Percentiles rank a stretch among this genome's conserved stretches.
These are phyloP conservation scores for Pangasius larnaudii DNA, from an alignment of 2,797 vertebrate genomes.

Conservation along the genomic window DNA sequence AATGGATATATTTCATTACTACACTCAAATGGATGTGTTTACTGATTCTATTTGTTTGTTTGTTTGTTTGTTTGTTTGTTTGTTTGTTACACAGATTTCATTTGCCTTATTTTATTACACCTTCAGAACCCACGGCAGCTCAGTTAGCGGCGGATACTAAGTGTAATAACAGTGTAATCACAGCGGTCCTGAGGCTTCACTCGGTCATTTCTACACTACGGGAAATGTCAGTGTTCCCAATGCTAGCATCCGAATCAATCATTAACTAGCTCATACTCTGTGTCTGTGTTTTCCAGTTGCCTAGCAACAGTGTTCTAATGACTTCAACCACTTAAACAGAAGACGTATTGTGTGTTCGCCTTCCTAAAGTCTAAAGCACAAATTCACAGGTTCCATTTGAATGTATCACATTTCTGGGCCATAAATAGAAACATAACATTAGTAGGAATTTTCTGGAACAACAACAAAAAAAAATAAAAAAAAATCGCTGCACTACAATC, in stretches of 20 bases:
- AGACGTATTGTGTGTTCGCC: not conserved
- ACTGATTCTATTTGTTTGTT: not conserved
- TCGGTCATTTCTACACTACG: not conserved
- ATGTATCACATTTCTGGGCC: not conserved
- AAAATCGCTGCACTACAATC: not conserved
- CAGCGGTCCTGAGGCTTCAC: no score
- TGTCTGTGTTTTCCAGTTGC: conserved; percentile 25
- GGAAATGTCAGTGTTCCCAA: not conserved
- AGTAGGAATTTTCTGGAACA: conserved; percentile 7
- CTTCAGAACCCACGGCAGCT: not conserved
- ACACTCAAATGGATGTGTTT: not conserved
- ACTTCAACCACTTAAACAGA: conserved; percentile 3
- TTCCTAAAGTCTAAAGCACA: not conserved
- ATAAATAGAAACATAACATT: conserved; percentile 2
- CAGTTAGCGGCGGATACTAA: no score
- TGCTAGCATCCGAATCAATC: conserved; percentile 19
- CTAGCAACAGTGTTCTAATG: conserved; percentile 7
- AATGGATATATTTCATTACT: not conserved
- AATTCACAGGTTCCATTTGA: conserved; percentile 17
- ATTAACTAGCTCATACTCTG: not conserved
- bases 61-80: not conserved
- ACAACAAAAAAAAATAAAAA: not conserved
- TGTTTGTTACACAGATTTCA: not conserved
- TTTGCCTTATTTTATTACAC: not conserved
- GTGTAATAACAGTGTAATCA: conserved; percentile 10